Conservation (phyloP, 2,797 vertebrate species). For the Brotula barbata region DNA sequence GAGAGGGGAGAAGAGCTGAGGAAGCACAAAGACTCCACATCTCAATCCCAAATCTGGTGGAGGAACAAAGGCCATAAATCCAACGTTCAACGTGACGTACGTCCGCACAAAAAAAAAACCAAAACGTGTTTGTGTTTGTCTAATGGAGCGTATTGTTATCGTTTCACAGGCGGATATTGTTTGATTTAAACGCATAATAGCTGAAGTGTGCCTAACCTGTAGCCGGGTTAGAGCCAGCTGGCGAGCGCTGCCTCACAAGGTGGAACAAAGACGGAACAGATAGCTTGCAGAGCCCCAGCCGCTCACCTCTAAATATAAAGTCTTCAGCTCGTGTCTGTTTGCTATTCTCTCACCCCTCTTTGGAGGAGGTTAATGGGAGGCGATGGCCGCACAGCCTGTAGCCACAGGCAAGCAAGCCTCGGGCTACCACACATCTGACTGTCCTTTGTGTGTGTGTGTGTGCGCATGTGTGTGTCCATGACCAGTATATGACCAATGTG, state of each 20-base stretch:
- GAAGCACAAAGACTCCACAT: constrained; percentile 7
- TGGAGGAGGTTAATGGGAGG: constrained; percentile 70
- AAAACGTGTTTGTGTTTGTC: too few relatives aligned
- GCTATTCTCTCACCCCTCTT: constrained; percentile 53
- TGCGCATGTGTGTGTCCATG: constrained; percentile 35
- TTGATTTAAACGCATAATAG: constrained; percentile 48
- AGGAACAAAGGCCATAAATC: too few relatives aligned
- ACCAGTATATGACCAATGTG: constrained; percentile 43
- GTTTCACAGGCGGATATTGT: constrained; percentile 18
- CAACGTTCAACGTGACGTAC: too few relatives aligned
- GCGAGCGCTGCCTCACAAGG: constrained; percentile 54
- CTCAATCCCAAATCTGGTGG: constrained; percentile 20
- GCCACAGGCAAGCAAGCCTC: constrained; percentile 62
- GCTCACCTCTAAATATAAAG: constrained; percentile 73
- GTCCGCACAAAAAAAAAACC: too few relatives aligned
- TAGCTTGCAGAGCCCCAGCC: constrained; percentile 51
- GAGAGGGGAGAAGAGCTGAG: constrained; percentile 12
- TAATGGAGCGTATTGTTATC: too few relatives aligned
- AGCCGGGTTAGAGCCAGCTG: constrained; percentile 72
- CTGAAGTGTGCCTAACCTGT: constrained; percentile 66
- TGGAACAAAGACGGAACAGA: constrained; percentile 62
- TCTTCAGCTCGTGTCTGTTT: constrained; percentile 68
- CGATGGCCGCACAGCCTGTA: constrained; percentile 60
- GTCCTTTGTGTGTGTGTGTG: constrained; percentile 45
- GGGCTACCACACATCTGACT: constrained; percentile 56